Percentiles rank a stretch among this genome's conserved stretches.
Conservation (phyloP, 2,113 vertebrate species). For the Narcine bancroftii region DNA sequence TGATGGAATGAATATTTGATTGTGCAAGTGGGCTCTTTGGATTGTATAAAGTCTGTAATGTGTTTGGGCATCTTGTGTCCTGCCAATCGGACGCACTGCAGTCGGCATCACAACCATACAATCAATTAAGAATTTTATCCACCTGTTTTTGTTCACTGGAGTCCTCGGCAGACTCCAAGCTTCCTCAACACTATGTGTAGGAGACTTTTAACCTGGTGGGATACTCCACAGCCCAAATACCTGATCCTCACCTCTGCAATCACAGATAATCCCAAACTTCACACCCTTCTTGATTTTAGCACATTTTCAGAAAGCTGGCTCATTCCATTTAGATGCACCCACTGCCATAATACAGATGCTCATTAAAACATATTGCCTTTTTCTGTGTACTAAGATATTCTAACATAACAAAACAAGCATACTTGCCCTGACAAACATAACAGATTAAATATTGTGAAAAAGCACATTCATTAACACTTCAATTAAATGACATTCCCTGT, state of each 20-base stretch:
- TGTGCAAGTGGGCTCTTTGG: too few species aligned
- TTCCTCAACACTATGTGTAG: too few species aligned
- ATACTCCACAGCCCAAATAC: background rate
- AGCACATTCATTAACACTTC: background rate
- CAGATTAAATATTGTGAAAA: slow-evolving; percentile 18
- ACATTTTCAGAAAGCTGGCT: background rate
- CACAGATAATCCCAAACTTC: background rate
- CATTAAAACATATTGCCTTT: background rate
- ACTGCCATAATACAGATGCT: background rate
- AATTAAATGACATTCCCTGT: background rate
- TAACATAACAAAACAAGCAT: slow-evolving; percentile 6
- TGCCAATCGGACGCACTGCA: background rate
- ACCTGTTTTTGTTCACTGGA: too few species aligned
- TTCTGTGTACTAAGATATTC: background rate
- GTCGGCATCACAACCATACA: background rate
- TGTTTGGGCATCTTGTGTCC: background rate
- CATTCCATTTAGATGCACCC: background rate
- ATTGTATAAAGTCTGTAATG: background rate
- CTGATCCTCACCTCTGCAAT: background rate
- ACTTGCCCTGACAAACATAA: background rate
- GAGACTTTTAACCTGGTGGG: background rate
- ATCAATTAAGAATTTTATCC: background rate
- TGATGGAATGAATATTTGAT: too few species aligned
- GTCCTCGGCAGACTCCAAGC: too few species aligned
- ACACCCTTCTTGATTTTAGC: background rate